phyloP scores from a whole-genome alignment of 2,113 vertebrate genomes.

The Symphodus melops region DNA sequence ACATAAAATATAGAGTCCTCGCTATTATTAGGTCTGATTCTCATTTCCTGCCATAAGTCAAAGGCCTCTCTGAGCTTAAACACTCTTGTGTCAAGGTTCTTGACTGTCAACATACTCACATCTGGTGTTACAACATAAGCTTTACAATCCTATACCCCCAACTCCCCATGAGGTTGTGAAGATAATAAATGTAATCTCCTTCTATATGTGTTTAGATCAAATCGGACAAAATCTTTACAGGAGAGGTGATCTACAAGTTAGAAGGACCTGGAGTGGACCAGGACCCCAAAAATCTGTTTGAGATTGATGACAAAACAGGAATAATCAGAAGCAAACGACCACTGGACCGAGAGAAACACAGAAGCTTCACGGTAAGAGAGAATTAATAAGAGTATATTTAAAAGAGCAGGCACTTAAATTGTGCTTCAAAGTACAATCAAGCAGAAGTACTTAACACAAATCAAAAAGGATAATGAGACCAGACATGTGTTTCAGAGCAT shows the following conservation, averaged over 20 bases:
- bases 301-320: slow-evolving; percentile 92
- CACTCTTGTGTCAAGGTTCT: slow-evolving; percentile 32
- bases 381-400: slow-evolving; percentile 7
- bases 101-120: slow-evolving; percentile 48
- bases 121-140: slow-evolving; percentile 51
- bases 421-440: slow-evolving; percentile 15
- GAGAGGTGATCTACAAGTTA: slow-evolving; percentile 94
- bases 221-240: slow-evolving; percentile 92
- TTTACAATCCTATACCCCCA: slow-evolving; percentile 4
- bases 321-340: slow-evolving; percentile 89
- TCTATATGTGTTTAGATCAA: slow-evolving; percentile 87
- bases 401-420: slow-evolving; percentile 9
- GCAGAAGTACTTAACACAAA: slow-evolving; percentile 19
- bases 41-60: slow-evolving; percentile 46
- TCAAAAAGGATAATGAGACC: background rate
- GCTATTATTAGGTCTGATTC: slow-evolving; percentile 38
- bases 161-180: slow-evolving; percentile 29
- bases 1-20: slow-evolving; percentile 20
- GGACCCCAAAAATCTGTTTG: slow-evolving; percentile 91
- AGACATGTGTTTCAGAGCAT: slow-evolving; percentile 11
- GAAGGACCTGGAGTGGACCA: slow-evolving; percentile 95
- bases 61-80: slow-evolving; percentile 34
- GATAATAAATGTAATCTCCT: slow-evolving; percentile 35
- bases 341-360: slow-evolving; percentile 92
- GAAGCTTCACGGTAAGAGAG: slow-evolving; percentile 87